phyloP scores from a whole-genome alignment of 2,113 vertebrate genomes.

The Ranitomeya imitator region DNA sequence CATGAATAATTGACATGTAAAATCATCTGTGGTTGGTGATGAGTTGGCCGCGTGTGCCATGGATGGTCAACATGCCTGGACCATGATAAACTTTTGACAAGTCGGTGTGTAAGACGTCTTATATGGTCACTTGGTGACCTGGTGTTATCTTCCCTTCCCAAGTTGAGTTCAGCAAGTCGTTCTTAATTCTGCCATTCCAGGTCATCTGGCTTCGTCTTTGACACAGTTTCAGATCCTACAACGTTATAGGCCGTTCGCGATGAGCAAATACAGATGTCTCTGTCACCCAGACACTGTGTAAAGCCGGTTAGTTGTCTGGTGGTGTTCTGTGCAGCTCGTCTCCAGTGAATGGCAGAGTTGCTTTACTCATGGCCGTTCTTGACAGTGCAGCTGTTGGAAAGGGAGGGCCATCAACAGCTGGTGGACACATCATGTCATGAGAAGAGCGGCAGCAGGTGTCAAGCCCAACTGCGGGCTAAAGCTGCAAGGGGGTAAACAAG shows the following conservation, averaged over 20 bases:
- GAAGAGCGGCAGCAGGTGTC: background rate
- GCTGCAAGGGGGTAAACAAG: background rate
- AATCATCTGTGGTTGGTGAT: too few relatives aligned
- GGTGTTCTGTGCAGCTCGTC: background rate
- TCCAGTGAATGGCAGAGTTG: background rate
- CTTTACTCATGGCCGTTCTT: background rate
- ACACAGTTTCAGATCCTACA: background rate
- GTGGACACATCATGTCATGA: background rate
- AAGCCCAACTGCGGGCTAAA: background rate
- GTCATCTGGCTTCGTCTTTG: background rate
- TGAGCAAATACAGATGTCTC: background rate
- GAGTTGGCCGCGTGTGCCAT: too few relatives aligned
- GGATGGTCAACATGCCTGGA: too few relatives aligned
- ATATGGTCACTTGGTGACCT: too few relatives aligned
- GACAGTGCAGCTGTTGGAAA: background rate
- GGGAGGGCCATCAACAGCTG: background rate
- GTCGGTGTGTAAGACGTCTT: too few relatives aligned
- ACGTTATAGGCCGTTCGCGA: background rate
- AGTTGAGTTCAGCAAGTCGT: background rate
- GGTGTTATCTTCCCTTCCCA: background rate
- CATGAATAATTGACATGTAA: too few relatives aligned
- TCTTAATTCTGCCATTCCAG: background rate
- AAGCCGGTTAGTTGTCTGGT: background rate
- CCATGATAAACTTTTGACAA: too few relatives aligned
- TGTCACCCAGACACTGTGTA: background rate